Evolutionary conservation across 2,797 vertebrate species (phyloP), one percentile per base, ranked within the genome.

Genomic region (Aplochiton taeniatus): DNA sequence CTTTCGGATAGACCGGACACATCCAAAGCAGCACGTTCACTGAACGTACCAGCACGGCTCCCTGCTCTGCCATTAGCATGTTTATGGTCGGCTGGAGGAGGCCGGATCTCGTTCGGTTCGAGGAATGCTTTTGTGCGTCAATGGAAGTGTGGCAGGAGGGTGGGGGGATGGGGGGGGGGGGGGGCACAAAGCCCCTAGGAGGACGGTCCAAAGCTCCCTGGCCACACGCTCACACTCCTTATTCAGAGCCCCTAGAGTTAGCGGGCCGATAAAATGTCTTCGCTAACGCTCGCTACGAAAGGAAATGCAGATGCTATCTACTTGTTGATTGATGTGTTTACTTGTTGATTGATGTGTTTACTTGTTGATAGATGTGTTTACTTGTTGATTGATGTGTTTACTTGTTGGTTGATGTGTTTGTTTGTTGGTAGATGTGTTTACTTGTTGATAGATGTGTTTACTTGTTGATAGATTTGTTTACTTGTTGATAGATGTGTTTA

Each of bases 201-300:
- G 66, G 60, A 60, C 47, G 48, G 11, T 11, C n/a, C 31, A 31
- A 31, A 31, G 31, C 31, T 31, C 41, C 50, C 56, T 64, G 58
- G 49, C 57, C 69, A 50, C 54, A 55, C 60, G 73, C 60, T 78
- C 72, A 78, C 66, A 41, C 58, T 67, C 54, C 55, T 63, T 52
- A 61, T 72, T 78, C 76, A 61, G 47, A 64, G 8, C 54, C 61
- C 49, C 46, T 41, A 61, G 46, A 50, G 47, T 81, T 85, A 31
- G 31, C 31, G 31, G 6, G 31, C 3, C 31, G 6, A 31, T 31
- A 31, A 31, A 31, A 31, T 3, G 31, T 31, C 3, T 31, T 31
- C 31, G 3, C 31, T 31, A 31, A 31, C 31, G 31, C 31, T 31
- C 31, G 31, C 31, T 6, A 6, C 31, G 3, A 31, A 2, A 31